Evolutionary conservation across 35 echinoderm and acorn worm genomes (phyloP), one percentile per base, ranked within the genome.

Genomic region (Acanthaster planci): DNA sequence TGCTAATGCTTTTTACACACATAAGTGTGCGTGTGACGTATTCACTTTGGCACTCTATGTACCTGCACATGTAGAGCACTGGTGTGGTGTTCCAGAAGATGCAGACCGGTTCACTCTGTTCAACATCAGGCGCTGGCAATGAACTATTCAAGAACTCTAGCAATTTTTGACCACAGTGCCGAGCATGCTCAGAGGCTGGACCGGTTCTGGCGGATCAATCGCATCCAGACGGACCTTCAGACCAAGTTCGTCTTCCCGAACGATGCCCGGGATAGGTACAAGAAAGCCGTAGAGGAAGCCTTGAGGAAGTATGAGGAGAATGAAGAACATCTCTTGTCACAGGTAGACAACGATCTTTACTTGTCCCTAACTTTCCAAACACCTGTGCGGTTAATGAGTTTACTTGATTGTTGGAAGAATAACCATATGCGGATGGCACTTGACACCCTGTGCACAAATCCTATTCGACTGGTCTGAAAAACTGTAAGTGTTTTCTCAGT

Each of bases 171-270:
- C 12, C 37, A 68, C 60, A 85, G 83, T 39, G 8, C 27, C 44
- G 83, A 68, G 17, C 87, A 89, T 39, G 36, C 39, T 21, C 21
- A 52, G 44, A 81, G 60, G n/a, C 36, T 80, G 26, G 44, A 68
- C 50, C 82, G 76, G 40, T 89, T 84, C 80, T 83, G 64, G 26
- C 39, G 67, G 40, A 34, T 76, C 16, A 52, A 89, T 58, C 64
- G 80, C 39, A 64, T 76, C 22, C 79, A 89, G 30, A 36, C 79
- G 10, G 87, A 37, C 52, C 42, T 89, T 0, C 82, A 89, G 67
- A 32, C 52, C 15, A 58, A 68, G 35, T 79, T 83, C 44, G 59
- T 84, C 60, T 52, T 89, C 40, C 52, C 79, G 26, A 55, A 83
- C 21, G 80, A 89, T 7, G 42, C 82, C 64, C 76, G 77, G 51